Evolutionary conservation across 2,797 vertebrate species (phyloP).

Genomic region (Dallia pectoralis): DNA sequence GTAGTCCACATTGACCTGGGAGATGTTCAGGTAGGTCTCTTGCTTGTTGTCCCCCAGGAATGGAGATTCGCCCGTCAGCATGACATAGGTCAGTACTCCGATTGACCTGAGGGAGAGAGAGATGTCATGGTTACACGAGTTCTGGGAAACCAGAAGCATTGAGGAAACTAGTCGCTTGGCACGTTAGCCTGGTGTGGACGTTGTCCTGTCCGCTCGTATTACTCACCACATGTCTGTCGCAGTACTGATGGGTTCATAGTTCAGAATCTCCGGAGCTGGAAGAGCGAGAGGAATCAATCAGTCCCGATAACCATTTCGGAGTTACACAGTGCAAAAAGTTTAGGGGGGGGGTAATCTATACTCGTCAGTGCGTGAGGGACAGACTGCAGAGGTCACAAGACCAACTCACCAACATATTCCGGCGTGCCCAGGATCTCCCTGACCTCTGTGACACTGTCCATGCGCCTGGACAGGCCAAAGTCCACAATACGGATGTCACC

Average conservation of each 20-base stretch:
- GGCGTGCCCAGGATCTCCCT: slow-evolving; percentile 83
- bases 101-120: slow-evolving; percentile 66
- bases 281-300: slow-evolving; percentile 43
- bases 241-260: slow-evolving; percentile 81
- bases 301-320: background rate
- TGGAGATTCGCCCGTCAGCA: slow-evolving; percentile 82
- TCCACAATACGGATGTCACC: slow-evolving; percentile 85
- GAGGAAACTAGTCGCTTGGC: slow-evolving; percentile 11
- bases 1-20: slow-evolving; percentile 79
- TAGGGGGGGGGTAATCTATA: background rate
- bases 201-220: background rate
- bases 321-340: background rate
- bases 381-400: background rate
- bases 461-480: slow-evolving; percentile 79
- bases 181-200: slow-evolving; percentile 22
- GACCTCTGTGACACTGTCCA: slow-evolving; percentile 76
- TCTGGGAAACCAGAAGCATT: slow-evolving; percentile 11
- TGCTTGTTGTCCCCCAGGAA: slow-evolving; percentile 80
- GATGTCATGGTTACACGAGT: slow-evolving; percentile 17
- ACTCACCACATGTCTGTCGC: slow-evolving; percentile 87
- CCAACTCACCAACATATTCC: slow-evolving; percentile 82
- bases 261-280: slow-evolving; percentile 82
- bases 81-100: slow-evolving; percentile 77
- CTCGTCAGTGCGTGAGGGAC: background rate
- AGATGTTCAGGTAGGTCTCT: slow-evolving; percentile 83